phyloP scores from a whole-genome alignment of 2,113 vertebrate genomes.

The Tyrannus savana region DNA sequence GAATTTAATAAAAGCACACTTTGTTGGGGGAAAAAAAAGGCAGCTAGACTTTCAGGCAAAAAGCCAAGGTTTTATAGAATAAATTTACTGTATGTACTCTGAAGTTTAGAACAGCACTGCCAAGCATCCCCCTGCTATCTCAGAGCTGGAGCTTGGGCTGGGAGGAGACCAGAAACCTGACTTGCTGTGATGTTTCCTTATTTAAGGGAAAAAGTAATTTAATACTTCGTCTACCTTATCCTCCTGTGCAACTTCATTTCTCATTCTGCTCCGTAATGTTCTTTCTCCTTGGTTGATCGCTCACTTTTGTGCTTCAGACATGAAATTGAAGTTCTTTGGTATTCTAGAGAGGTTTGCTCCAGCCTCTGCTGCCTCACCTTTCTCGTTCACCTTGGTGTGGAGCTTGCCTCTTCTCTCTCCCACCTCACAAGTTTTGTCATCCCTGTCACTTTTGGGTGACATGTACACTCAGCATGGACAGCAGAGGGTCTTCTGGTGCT shows the following conservation, averaged over 20 bases:
- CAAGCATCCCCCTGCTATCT: not conserved
- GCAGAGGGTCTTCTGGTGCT: not conserved
- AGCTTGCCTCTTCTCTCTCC: not conserved
- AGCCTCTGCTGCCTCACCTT: not conserved
- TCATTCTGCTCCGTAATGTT: conserved; percentile 63
- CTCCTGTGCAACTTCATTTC: conserved; percentile 48
- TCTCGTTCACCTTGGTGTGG: not conserved
- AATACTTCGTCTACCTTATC: conserved; percentile 36
- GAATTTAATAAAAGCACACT: not conserved
- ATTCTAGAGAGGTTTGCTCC: conserved; percentile 48
- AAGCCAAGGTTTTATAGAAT: not conserved
- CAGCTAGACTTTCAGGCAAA: not conserved
- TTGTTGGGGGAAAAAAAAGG: not conserved
- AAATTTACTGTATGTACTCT: not conserved
- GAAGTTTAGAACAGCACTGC: not conserved
- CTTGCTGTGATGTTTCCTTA: not conserved
- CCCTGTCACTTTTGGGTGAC: not conserved
- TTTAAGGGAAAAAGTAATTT: conserved; percentile 45
- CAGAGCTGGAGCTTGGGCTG: not conserved
- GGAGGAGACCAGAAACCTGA: not conserved
- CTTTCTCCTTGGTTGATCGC: conserved; percentile 66
- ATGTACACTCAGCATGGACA: fast-evolving
- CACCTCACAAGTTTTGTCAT: not conserved
- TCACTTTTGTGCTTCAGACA: conserved; percentile 58
- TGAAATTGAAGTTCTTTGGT: conserved; percentile 58